phyloP scores from a whole-genome alignment of 2,113 vertebrate species.

The Nannobrachium achirus region DNA sequence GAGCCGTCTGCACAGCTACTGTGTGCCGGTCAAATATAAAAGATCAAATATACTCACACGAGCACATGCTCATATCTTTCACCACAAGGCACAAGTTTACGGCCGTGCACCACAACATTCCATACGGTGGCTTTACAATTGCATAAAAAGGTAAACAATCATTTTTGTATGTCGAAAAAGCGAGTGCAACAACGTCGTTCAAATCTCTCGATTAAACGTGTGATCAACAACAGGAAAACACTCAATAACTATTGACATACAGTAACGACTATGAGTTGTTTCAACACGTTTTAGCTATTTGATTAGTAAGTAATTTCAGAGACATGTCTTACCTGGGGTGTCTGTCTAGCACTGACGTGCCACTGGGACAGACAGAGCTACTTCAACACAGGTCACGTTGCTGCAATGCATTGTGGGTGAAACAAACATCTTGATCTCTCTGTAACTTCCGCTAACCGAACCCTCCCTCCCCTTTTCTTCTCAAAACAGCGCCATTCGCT shows the following conservation, averaged over 20 bases:
- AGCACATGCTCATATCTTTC: not conserved
- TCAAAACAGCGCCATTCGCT: constrained; percentile 77
- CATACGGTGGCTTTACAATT: not conserved
- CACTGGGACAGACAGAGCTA: constrained; percentile 65
- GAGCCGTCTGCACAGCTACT: constrained; percentile 6
- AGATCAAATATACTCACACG: not conserved
- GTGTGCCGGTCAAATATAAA: not conserved
- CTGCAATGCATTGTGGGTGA: constrained; percentile 76
- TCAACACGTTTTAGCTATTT: not conserved
- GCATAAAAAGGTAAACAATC: not conserved
- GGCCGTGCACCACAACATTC: constrained; percentile 1
- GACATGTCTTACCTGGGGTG: constrained; percentile 71
- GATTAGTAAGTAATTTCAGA: not conserved
- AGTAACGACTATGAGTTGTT: not conserved
- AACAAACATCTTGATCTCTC: constrained; percentile 56
- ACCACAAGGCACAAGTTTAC: not conserved
- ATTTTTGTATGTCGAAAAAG: not conserved
- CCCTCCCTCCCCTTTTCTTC: constrained; percentile 51
- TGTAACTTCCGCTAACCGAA: constrained; percentile 45
- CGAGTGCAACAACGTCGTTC: not conserved
- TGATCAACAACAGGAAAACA: constrained; percentile 6
- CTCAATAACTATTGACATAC: not conserved
- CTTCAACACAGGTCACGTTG: constrained; percentile 67
- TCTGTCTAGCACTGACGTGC: constrained; percentile 68
- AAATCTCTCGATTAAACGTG: constrained; percentile 14